Evolutionary conservation across 2,888 invertebrate genomes (phyloP).

Genomic region (Didymodactylos carnosus): DNA sequence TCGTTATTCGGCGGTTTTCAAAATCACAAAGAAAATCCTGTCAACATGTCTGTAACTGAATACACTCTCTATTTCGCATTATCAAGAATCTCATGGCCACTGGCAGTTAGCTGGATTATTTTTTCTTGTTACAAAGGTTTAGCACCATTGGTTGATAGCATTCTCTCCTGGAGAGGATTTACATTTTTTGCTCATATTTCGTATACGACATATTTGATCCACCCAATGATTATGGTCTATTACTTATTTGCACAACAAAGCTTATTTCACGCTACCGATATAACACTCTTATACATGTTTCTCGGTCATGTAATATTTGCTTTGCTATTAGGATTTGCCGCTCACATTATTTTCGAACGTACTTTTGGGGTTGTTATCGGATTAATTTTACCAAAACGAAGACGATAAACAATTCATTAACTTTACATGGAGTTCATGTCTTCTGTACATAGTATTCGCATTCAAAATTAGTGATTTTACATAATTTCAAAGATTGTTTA

Average conservation of each 20-base stretch:
- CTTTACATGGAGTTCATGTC: too few relatives aligned
- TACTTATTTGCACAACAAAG: slow-evolving; percentile 5
- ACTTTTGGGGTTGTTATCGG: background rate
- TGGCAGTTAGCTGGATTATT: slow-evolving; percentile 5
- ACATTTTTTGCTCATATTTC: slow-evolving; percentile 1
- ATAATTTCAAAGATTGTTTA: too few relatives aligned
- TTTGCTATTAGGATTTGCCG: background rate
- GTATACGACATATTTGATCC: slow-evolving; percentile 11
- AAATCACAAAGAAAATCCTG: slow-evolving; percentile 1
- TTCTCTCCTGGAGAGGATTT: slow-evolving; percentile 4
- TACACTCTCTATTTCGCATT: slow-evolving; percentile 9
- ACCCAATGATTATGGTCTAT: slow-evolving; percentile 7
- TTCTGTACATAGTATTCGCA: too few relatives aligned
- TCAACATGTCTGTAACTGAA: background rate
- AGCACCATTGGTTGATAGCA: slow-evolving; percentile 3
- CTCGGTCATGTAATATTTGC: slow-evolving; percentile 5
- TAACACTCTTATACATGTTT: slow-evolving; percentile 4
- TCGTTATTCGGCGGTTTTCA: slow-evolving; percentile 8
- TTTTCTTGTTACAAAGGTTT: slow-evolving; percentile 11
- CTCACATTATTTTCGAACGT: slow-evolving; percentile 1
- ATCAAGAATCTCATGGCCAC: slow-evolving; percentile 7
- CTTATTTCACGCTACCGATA: slow-evolving; percentile 6
- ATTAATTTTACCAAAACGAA: background rate
- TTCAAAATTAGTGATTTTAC: too few relatives aligned
- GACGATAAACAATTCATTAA: background rate